A percentile compares a stretch with the other conserved stretches of the same genome.
Evolutionary conservation across 2,113 vertebrate genomes (phyloP).

Genomic region (Aviceda subcristata): DNA sequence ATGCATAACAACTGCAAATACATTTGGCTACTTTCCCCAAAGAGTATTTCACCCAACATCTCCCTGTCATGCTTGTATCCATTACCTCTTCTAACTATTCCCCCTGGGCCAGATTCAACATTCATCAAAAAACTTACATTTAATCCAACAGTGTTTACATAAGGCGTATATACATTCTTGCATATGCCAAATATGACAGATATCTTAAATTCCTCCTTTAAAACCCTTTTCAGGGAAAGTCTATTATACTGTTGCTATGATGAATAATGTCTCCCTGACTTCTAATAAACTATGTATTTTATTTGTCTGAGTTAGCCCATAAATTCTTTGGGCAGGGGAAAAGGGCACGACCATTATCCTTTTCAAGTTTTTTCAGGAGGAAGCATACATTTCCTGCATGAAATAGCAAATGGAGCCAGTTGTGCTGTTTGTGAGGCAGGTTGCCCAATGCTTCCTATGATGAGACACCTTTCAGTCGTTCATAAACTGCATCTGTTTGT

Average conservation of each 20-base stretch:
- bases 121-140: background rate
- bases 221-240: background rate
- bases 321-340: background rate
- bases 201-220: background rate
- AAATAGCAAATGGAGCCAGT: background rate
- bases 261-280: background rate
- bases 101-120: background rate
- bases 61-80: background rate
- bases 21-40: background rate
- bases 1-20: background rate
- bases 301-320: background rate
- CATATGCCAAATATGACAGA: background rate
- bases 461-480: background rate
- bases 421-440: background rate
- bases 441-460: background rate
- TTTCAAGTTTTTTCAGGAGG: background rate
- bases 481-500: background rate
- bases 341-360: background rate
- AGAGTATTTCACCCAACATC: background rate
- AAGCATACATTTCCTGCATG: conserved; percentile 19
- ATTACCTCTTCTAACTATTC: background rate
- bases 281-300: background rate
- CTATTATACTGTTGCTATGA: background rate
- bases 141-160: background rate
- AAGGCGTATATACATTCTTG: background rate